Conservation (phyloP, 2,113 vertebrate species). For the Dryoscopus gambensis region DNA sequence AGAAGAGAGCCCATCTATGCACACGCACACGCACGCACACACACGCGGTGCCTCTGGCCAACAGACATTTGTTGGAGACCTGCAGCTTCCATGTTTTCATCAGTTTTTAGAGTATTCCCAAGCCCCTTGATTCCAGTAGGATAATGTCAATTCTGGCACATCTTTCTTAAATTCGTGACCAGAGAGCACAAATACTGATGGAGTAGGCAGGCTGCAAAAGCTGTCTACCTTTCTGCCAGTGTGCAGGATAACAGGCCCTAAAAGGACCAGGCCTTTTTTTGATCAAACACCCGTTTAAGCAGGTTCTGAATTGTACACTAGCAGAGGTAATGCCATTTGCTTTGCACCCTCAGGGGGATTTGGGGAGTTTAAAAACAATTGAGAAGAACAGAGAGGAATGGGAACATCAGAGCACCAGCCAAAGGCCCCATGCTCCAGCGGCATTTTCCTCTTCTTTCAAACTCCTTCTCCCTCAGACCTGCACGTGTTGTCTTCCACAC, state of each 20-base stretch:
- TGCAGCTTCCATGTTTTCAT: constrained; percentile 30
- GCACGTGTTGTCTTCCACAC: neutral
- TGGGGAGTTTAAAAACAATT: neutral
- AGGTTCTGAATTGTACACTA: neutral
- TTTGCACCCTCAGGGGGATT: neutral
- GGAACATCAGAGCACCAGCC: neutral
- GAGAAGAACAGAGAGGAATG: neutral
- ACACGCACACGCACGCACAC: neutral
- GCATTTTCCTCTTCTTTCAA: neutral
- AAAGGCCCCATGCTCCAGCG: neutral
- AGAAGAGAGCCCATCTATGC: constrained; percentile 22
- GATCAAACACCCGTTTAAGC: neutral
- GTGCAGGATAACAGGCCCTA: neutral
- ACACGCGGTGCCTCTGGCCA: neutral
- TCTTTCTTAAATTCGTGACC: neutral
- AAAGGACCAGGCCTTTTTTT: neutral
- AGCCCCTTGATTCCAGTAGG: neutral
- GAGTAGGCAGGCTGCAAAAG: neutral
- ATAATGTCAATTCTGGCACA: constrained; percentile 36
- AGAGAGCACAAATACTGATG: neutral
- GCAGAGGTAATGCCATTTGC: neutral
- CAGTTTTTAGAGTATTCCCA: constrained; percentile 28
- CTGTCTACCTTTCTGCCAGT: neutral
- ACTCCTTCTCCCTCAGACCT: neutral
- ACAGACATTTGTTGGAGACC: neutral